These are phyloP conservation scores for Mormyrops boulengeri DNA, from an alignment of 2,797 vertebrate species.

Conservation along the genomic window DNA sequence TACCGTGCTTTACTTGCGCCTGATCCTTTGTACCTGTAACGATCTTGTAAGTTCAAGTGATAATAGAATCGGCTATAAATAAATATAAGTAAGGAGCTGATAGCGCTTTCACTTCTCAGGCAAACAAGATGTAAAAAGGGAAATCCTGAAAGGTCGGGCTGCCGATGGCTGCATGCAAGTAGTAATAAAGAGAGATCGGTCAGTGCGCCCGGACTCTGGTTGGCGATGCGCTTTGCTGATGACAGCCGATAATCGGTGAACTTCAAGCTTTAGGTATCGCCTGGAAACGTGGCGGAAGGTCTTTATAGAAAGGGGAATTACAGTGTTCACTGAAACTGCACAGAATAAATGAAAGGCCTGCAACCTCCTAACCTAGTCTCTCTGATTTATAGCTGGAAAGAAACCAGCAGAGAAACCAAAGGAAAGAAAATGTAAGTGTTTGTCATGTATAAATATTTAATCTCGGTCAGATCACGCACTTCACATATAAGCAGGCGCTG, in stretches of 20 bases:
- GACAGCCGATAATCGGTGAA: not conserved
- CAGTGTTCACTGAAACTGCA: not conserved
- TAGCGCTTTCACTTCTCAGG: not conserved
- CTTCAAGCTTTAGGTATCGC: not conserved
- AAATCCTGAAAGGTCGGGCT: not conserved
- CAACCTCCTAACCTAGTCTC: not conserved
- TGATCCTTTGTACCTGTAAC: not conserved
- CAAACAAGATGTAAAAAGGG: not conserved
- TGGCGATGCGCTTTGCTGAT: not conserved
- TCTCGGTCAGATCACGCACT: not conserved
- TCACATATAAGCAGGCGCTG: not conserved
- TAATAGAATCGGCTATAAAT: not conserved
- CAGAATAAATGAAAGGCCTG: not conserved
- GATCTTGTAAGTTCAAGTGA: not conserved
- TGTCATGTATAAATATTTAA: not conserved
- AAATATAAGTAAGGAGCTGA: not conserved
- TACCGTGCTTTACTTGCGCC: not conserved
- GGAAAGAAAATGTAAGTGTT: conserved; percentile 47
- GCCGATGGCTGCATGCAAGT: no score
- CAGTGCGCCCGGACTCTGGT: not conserved
- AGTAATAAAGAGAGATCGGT: not conserved
- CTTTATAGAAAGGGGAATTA: not conserved
- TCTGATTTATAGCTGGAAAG: conserved; percentile 20
- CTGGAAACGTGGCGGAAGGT: not conserved
- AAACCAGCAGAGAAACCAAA: conserved; percentile 30